A percentile compares a stretch with the other conserved stretches of the same genome.
Evolutionary conservation across 2,797 vertebrate species (phyloP).

Genomic region (Eleutherodactylus coqui): DNA sequence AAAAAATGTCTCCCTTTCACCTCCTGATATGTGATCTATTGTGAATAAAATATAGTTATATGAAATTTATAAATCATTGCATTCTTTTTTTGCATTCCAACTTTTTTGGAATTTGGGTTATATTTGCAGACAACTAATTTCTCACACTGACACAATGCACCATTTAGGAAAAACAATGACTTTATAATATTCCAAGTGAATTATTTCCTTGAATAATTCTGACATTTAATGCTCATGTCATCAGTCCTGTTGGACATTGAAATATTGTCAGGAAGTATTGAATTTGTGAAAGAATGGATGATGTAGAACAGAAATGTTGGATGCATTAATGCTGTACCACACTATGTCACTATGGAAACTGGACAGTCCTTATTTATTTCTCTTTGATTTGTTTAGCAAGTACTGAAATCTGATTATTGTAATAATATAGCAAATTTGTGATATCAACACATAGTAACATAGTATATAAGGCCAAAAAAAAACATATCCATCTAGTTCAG

Average conservation of each 20-base stretch:
- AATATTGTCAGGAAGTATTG: conserved; percentile 23
- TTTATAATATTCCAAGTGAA: background rate
- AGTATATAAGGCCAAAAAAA: no score
- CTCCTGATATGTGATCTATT: no score
- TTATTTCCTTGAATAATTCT: background rate
- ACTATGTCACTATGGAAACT: conserved; percentile 48
- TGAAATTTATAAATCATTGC: no score
- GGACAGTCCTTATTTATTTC: conserved; percentile 14
- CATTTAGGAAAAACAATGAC: background rate
- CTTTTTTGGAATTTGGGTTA: no score
- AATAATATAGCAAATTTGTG: conserved; percentile 12
- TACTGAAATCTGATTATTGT: conserved; percentile 16
- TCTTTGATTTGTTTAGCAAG: conserved; percentile 13
- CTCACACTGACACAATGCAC: background rate
- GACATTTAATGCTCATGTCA: conserved; percentile 15
- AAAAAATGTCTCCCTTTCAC: no score
- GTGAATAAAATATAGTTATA: no score
- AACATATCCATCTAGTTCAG: no score
- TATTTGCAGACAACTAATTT: background rate
- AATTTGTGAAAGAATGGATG: conserved; percentile 10
- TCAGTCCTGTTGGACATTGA: background rate
- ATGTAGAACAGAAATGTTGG: conserved; percentile 9
- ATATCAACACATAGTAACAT: conserved; percentile 3
- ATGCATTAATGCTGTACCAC: background rate
- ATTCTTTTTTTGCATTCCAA: no score